Base-by-base conservation (phyloP, 2,888 invertebrate species). In the Pseudoips prasinana region DNA sequence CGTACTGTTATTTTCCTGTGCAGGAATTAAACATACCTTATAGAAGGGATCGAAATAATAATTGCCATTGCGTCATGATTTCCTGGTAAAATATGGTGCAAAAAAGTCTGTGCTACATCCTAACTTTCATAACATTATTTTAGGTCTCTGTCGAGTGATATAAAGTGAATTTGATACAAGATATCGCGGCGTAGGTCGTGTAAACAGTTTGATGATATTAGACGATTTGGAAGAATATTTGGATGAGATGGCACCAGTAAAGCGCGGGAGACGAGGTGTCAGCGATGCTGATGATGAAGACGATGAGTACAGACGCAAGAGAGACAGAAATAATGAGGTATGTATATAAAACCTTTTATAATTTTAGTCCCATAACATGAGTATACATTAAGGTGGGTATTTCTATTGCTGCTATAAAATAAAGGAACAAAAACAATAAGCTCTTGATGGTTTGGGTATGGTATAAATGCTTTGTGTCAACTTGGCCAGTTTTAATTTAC, bases 261-360 rank as follows among this genome's bases (percentile, higher is more conserved):
- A 87, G 56, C 75, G 80, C 42, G 73, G 72, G 48, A 74, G 71
- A 65, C 73, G 74, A 28, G 81, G 73, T 7, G 88, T 90, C 36
- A 90, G 91, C 34, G 93, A 93, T 45, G 90, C 90, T 7, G 92
- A 92, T 29, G 93, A 92, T 52, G 93, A 92, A 26, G 92, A 92
- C 29, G 94, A 92, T 7, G 93, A 93, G 55, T 95, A 95, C 64
- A 89, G 94, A 39, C 91, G 90, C 51, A 91, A 92, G 31, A 85
- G 95, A 19, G 94, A 95, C 61, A 90, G 94, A 59, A 95, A 95
- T 80, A 95, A 95, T 80, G 91, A 93, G 90, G 94, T 93, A 79
- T 22, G 25, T 11, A 19, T 3, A 4, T 11, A 8, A 7, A 22
- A n/a, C n/a, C n/a, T n/a, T n/a, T 25, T 8, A 1, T 7, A n/a